Evolutionary conservation across 2,797 vertebrate genomes (phyloP).

Genomic region (Falco peregrinus): DNA sequence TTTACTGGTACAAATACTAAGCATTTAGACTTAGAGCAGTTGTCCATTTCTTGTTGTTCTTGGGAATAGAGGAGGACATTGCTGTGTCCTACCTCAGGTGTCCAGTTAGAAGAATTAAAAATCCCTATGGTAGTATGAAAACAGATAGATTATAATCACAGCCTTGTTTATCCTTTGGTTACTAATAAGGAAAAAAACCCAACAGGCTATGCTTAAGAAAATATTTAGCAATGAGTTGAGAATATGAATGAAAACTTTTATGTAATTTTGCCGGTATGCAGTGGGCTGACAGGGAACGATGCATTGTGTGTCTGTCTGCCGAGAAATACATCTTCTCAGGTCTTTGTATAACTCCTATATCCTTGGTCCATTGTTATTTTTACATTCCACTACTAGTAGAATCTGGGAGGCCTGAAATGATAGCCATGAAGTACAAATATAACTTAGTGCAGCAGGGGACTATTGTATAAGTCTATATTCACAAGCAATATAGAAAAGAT

Average conservation of each 20-base stretch:
- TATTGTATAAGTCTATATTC: neutral
- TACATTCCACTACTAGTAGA: neutral
- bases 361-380: neutral
- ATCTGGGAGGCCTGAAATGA: neutral
- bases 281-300: neutral
- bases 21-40: neutral
- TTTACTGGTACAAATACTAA: neutral
- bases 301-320: neutral
- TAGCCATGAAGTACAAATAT: neutral
- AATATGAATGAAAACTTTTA: neutral
- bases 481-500: neutral
- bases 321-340: neutral
- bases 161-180: neutral
- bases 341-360: neutral
- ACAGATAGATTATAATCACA: neutral
- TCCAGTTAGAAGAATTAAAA: neutral
- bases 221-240: neutral
- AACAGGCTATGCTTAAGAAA: neutral
- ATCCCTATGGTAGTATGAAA: neutral
- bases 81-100: neutral
- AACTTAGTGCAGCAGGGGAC: neutral
- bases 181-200: rapidly evolving
- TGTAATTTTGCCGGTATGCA: neutral
- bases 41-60: neutral
- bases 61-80: neutral